These are phyloP conservation scores for Drosophila sproati DNA, from an alignment of 1,140 invertebrate genomes.

Conservation along the genomic window DNA sequence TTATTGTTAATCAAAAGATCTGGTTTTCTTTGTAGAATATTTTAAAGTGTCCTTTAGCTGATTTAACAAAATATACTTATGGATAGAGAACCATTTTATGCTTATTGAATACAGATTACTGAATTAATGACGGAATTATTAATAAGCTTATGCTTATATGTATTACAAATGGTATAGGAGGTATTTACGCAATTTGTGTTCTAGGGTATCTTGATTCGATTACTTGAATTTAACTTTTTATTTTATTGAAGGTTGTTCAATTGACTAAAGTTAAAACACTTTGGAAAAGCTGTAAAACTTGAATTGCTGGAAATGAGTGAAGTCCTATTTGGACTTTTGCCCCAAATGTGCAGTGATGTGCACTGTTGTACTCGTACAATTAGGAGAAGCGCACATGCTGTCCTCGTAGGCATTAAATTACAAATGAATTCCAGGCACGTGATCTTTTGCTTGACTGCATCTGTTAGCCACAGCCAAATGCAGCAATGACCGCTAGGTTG, in stretches of 20 bases:
- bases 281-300: constrained; percentile 25
- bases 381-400: constrained; percentile 38
- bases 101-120: too few relatives aligned
- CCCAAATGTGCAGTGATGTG: constrained; percentile 47
- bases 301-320: constrained; percentile 24
- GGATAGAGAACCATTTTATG: too few relatives aligned
- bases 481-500: neutral
- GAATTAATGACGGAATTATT: too few relatives aligned
- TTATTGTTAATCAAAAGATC: too few relatives aligned
- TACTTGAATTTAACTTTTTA: neutral
- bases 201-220: too few relatives aligned
- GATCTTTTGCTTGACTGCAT: constrained; percentile 54
- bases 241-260: constrained; percentile 29
- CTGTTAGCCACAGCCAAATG: constrained; percentile 12
- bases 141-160: too few relatives aligned
- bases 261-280: constrained; percentile 24
- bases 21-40: too few relatives aligned
- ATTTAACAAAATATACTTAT: too few relatives aligned
- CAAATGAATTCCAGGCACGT: constrained; percentile 60
- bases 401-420: constrained; percentile 49
- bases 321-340: constrained; percentile 32
- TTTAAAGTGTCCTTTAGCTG: too few relatives aligned
- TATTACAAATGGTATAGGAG: too few relatives aligned
- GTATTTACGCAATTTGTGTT: neutral
- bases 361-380: constrained; percentile 37